These are phyloP conservation scores for Cyprinella venusta DNA, from an alignment of 2,797 vertebrate species.

Conservation along the genomic window DNA sequence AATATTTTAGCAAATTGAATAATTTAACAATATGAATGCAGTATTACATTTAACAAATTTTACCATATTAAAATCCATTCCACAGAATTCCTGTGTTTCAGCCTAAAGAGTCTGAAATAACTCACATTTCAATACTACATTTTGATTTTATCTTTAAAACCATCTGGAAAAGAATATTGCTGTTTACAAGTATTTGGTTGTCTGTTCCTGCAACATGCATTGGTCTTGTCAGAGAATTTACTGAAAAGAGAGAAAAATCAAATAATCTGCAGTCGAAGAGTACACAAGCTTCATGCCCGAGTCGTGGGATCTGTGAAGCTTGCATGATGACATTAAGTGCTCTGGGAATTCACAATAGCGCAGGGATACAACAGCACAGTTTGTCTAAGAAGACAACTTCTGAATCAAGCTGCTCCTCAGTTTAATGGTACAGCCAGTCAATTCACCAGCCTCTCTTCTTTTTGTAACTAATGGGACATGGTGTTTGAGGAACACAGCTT, in stretches of 20 bases:
- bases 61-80: background rate
- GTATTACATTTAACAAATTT: background rate
- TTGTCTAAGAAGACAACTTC: background rate
- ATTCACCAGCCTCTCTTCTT: slow-evolving; percentile 15
- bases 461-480: slow-evolving; percentile 11
- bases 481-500: slow-evolving; percentile 19
- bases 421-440: background rate
- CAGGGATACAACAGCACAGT: slow-evolving; percentile 11
- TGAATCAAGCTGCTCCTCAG: background rate
- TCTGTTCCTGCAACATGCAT: slow-evolving; percentile 4
- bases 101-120: background rate
- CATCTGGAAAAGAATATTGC: background rate
- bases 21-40: background rate
- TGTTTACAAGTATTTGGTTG: background rate
- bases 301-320: background rate
- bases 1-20: background rate
- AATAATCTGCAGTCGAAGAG: background rate
- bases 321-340: slow-evolving; percentile 3
- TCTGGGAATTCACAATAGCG: background rate
- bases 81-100: background rate
- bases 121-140: background rate
- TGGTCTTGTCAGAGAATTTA: slow-evolving; percentile 11
- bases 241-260: background rate
- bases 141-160: background rate
- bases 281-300: background rate